phyloP scores from a whole-genome alignment of 1,140 invertebrate species.

The Drosophila busckii region DNA sequence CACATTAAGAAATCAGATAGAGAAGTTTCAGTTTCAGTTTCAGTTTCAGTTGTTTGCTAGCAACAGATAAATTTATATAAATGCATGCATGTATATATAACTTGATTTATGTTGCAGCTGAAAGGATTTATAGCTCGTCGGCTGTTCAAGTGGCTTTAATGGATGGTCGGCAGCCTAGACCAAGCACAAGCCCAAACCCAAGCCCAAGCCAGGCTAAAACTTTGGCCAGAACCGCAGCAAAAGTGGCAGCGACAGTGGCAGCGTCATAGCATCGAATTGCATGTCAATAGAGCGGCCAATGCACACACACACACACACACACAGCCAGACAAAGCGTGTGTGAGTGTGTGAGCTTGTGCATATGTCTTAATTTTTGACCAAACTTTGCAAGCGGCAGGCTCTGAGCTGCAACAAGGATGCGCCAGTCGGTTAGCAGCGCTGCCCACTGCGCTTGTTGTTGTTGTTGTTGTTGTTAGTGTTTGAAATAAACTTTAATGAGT shows the following conservation, averaged over 20 bases:
- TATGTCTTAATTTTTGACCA: slow-evolving; percentile 63
- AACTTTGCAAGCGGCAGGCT: slow-evolving; percentile 27
- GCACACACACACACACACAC: slow-evolving; percentile 24
- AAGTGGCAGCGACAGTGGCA: slow-evolving; percentile 27
- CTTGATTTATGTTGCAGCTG: no score
- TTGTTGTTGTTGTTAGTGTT: slow-evolving; percentile 45
- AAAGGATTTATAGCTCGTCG: no score
- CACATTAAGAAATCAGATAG: no score
- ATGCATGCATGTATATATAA: no score
- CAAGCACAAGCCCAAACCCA: no score
- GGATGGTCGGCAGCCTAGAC: no score
- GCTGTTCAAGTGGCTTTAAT: no score
- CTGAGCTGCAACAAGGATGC: background rate
- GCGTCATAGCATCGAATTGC: slow-evolving; percentile 19
- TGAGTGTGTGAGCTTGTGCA: slow-evolving; percentile 24
- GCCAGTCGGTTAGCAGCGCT: background rate
- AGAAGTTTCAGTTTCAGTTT: no score
- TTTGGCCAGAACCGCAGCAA: slow-evolving; percentile 34
- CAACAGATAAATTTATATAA: no score
- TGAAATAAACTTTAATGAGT: slow-evolving; percentile 71
- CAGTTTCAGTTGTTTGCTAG: no score
- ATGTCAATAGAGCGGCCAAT: slow-evolving; percentile 25
- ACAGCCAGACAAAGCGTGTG: slow-evolving; percentile 7
- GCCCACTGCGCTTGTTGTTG: background rate
- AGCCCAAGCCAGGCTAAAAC: slow-evolving; percentile 1